Base-by-base conservation (phyloP, 2,888 invertebrate genomes). In the Pyrochroa serraticornis region DNA sequence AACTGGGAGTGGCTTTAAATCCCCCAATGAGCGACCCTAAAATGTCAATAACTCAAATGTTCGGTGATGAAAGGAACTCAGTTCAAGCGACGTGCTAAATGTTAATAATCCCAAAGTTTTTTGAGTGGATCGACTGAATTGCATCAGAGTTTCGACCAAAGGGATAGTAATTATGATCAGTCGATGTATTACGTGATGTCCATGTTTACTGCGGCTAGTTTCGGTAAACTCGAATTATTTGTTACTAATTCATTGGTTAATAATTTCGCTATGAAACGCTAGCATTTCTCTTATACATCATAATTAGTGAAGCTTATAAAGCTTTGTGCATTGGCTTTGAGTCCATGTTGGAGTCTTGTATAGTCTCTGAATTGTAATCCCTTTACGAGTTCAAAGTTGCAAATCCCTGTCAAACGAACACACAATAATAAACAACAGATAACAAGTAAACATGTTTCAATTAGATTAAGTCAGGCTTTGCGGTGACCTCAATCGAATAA, bases 261-360 rank as follows among this genome's bases (percentile, higher is more conserved):
- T 51, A 51, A 57, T 57, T 57, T 57, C 31, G 45, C 36, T 47
- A 51, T 46, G 51, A 51, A 57, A 12, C 12, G 35, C 45, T 37
- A 50, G 42, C 10, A 22, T 44, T 39, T 45, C 22, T 50, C 51
- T 38, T 46, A 58, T 58, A 58, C 43, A 58, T 58, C 58, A 58
- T 58, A 58, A 58, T 58, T 58, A 58, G 58, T 48, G 31, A 14
- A 43, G 50, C 50, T 58, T 47, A 50, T n/a, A 36, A 53, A 58
- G 58, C 58, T 58, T 58, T 58, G 52, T 58, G 58, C 47, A 57
- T 58, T 52, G 58, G 58, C 58, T 58, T 52, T 58, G 52, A 52
- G 48, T 58, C 47, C 50, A 48, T 53, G 58, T 52, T 47, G 48
- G 31, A 58, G 52, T 58, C 58, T 58, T 58, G 52, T 58, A 58